Base-by-base conservation (phyloP, 2,113 vertebrate genomes). In the Nerophis ophidion region DNA sequence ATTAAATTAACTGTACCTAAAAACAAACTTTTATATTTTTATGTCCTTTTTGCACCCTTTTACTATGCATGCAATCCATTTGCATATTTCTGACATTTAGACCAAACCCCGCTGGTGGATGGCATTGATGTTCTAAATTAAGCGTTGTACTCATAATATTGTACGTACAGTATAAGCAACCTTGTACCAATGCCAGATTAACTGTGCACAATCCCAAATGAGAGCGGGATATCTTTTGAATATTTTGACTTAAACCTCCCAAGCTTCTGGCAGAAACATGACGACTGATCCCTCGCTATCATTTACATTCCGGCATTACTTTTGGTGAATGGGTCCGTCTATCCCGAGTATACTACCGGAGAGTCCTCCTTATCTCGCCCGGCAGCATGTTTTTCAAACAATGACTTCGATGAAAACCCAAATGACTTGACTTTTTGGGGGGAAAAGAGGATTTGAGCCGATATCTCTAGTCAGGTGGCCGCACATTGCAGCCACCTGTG, bases 301-400 rank as follows among this genome's bases (percentile, higher is more conserved):
- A 64, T 70, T 72, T 52, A 55, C 58, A 61, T 66, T 60, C 63
- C 26, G 26, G 68, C 53, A 64, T 50, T 58, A 61, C 54, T 70
- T 65, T 75, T 65, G 57, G 48, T 76, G 52, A 79, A 81, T 70
- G 60, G 76, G 72, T 66, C 55, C 65, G 67, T 70, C 65, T 80
- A 72, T 76, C 74, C 65, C 51, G 74, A 66, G 65, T 66, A 7
- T 38, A 74, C 63, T 35, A 75, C 63, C 75, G 79, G 58, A 64
- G 76, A 76, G 74, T 65, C 67, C 68, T 62, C 65, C 74, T 82
- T 85, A 87, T 83, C 82, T 85, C 61, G 47, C 66, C 72, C 66
- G 57, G 72, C 76, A 80, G 77, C 77, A 75, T 80, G 76, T 84
- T 85, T 82, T 71, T 76, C 66, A 82, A 86, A 84, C 81, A 87